phyloP scores from a whole-genome alignment of 2,113 vertebrate genomes.

The Dinomys branickii region DNA sequence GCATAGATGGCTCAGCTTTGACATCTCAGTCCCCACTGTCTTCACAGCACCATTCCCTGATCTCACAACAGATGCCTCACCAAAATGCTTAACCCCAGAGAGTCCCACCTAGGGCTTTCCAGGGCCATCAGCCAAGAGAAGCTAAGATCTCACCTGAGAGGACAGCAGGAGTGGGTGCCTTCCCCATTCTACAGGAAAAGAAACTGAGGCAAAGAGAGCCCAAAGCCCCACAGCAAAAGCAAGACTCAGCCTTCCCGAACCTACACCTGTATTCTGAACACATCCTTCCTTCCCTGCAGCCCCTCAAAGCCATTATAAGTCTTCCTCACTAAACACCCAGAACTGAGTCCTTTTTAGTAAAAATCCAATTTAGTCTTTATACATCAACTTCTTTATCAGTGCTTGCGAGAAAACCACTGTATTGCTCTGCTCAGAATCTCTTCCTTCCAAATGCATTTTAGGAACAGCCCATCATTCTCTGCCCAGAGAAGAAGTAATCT shows the following conservation, averaged over 20 bases:
- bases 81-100: not conserved
- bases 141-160: not conserved
- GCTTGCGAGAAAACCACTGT: constrained; percentile 41
- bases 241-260: not conserved
- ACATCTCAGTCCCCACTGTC: constrained; percentile 20
- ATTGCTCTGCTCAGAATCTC: constrained; percentile 48
- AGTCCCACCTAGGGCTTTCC: not conserved
- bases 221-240: not conserved
- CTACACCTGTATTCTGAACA: not conserved
- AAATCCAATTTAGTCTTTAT: constrained; percentile 65
- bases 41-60: not conserved
- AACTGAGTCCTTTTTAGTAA: constrained; percentile 53
- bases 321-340: constrained; percentile 42
- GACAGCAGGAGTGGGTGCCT: not conserved
- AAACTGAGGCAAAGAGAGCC: not conserved
- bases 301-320: constrained; percentile 8
- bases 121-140: not conserved
- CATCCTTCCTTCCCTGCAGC: not conserved
- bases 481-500: constrained; percentile 1
- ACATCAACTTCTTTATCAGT: constrained; percentile 55
- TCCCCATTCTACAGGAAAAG: not conserved
- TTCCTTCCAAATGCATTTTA: constrained; percentile 56
- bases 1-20: constrained; percentile 42
- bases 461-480: not conserved
- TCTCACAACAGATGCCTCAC: not conserved